Base-by-base conservation (phyloP, 1,140 invertebrate species). In the Drosophila santomea region DNA sequence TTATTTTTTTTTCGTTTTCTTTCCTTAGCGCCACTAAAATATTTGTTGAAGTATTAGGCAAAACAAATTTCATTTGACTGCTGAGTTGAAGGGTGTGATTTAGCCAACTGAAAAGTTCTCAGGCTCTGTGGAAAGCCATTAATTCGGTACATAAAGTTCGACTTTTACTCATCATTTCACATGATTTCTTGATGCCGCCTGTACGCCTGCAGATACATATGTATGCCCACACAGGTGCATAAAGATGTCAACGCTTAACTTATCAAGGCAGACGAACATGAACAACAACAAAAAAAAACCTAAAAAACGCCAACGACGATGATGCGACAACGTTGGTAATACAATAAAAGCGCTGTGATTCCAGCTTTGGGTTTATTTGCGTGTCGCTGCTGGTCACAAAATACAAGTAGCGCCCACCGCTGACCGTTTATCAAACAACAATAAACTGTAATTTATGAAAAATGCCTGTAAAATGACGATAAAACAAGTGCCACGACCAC, bases 401-500 rank as follows among this genome's bases (percentile, higher is more conserved):
- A 89, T 89, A 89, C 84, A 80, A 88, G 84, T 88, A 88, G 84
- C 84, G 84, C 84, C 84, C 84, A 88, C 84, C 73, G 76, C 63
- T 89, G 76, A 58, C 80, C 84, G 84, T 84, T 88, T 88, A 88
- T 88, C 84, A 84, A 88, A 88, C 84, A 88, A 88, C 84, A 88
- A 88, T 88, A 88, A 88, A 88, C 84, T 84, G 84, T 88, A 88
- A 88, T 88, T 88, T 88, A 88, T 88, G 84, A 88, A 88, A 89
- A 88, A 88, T 88, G 84, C 84, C 88, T 88, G 84, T 88, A 88
- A 88, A 88, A 84, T 84, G 84, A 88, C 84, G 84, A 88, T 88
- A 88, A 88, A 88, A 86, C 83, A 86, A 86, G 80, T 89, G 84
- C 84, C 48, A 69, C 67, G 78, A 77, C 47, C 72, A 73, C 57